Evolutionary conservation across 2,888 invertebrate species (phyloP).

Genomic region (Synanthedon myopaeformis): DNA sequence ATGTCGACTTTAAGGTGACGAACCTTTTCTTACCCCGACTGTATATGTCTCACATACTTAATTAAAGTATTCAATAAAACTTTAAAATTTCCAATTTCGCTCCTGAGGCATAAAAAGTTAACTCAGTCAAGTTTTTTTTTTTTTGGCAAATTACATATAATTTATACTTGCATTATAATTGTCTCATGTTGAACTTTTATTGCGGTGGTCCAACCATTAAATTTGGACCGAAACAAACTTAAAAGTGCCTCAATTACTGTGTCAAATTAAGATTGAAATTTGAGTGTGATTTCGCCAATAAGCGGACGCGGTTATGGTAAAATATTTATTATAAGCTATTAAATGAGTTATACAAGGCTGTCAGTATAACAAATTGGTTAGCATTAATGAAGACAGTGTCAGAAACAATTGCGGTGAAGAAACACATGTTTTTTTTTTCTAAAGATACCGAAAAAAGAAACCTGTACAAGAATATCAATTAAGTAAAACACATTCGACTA

Average conservation of each 20-base stretch:
- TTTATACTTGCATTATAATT: constrained; percentile 32
- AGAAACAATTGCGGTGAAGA: neutral
- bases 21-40: too few relatives aligned
- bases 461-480: too few relatives aligned
- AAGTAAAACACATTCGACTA: too few relatives aligned
- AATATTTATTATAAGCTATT: neutral
- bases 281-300: neutral
- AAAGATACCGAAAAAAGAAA: too few relatives aligned
- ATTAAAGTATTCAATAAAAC: constrained; percentile 30
- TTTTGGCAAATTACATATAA: constrained; percentile 35
- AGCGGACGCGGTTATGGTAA: neutral
- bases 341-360: neutral
- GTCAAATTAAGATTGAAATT: constrained; percentile 19
- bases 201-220: constrained; percentile 39
- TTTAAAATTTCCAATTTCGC: constrained; percentile 16
- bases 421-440: neutral
- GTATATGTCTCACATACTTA: constrained; percentile 5
- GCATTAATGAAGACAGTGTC: neutral
- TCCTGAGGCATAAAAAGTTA: constrained; percentile 6
- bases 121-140: constrained; percentile 12
- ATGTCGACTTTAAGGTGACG: too few relatives aligned
- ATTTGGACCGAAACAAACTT: constrained; percentile 19
- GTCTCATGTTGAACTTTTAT: constrained; percentile 24
- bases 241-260: constrained; percentile 16
- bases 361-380: constrained; percentile 1